phyloP scores from a whole-genome alignment of 2,888 invertebrate genomes.

The Ephialtes manifestator region DNA sequence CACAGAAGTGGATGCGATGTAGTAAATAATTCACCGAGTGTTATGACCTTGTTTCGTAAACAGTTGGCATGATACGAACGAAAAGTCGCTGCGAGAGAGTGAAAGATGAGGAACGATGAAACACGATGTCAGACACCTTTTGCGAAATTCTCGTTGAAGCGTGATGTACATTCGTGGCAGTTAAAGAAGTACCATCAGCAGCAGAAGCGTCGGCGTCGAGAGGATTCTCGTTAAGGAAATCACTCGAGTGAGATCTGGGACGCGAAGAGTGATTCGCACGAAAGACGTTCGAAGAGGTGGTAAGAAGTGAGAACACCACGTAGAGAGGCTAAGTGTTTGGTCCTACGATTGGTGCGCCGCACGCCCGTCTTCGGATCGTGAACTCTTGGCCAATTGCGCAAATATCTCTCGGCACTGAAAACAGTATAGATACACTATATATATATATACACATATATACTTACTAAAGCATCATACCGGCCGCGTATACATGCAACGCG shows the following conservation, averaged over 20 bases:
- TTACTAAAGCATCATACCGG: not conserved
- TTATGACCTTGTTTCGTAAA: constrained; percentile 9
- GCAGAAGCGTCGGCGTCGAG: constrained; percentile 15
- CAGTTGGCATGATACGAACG: not conserved
- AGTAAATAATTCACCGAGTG: not conserved
- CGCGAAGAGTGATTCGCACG: constrained; percentile 40
- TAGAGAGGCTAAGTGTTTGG: not conserved
- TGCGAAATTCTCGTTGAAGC: constrained; percentile 61
- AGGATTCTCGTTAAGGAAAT: constrained; percentile 53
- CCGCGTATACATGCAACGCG: constrained; percentile 26
- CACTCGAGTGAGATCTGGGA: constrained; percentile 63
- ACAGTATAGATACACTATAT: constrained; percentile 10
- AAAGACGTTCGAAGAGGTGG: not conserved
- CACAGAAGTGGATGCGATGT: not conserved
- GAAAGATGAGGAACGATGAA: constrained; percentile 4
- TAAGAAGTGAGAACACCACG: not conserved
- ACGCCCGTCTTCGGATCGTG: constrained; percentile 40
- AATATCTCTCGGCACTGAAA: constrained; percentile 40
- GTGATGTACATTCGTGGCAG: constrained; percentile 42
- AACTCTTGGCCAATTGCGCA: constrained; percentile 60
- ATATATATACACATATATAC: not conserved
- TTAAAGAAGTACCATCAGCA: not conserved
- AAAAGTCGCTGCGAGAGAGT: not conserved
- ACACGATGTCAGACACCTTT: constrained; percentile 17
- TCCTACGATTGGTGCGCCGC: constrained; percentile 22